A percentile compares a stretch with the other conserved stretches of the same genome.
phyloP scores from a whole-genome alignment of 2,113 vertebrate genomes.

The Asarcornis scutulata region DNA sequence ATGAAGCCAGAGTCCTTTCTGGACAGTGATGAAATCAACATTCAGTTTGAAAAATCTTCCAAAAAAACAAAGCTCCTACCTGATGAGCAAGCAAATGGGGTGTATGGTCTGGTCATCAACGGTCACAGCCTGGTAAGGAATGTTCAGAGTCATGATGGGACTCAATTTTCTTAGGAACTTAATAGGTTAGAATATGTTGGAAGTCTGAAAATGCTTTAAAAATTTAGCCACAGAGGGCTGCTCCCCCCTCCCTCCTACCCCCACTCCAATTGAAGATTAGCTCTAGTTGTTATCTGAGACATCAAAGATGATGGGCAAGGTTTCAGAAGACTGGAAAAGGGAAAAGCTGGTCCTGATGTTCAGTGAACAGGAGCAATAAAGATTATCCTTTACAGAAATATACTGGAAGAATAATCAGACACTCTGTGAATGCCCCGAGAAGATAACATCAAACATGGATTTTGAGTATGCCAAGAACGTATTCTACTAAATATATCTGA shows the following conservation, averaged over 20 bases:
- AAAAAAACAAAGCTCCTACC: conserved; percentile 50
- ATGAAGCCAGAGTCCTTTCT: conserved; percentile 82
- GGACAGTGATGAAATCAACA: conserved; percentile 67
- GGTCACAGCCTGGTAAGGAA: conserved; percentile 91
- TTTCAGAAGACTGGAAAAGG: neutral
- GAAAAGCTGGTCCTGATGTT: neutral
- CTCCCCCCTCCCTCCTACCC: too few relatives aligned
- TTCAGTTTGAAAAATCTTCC: conserved; percentile 67
- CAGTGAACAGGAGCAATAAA: neutral
- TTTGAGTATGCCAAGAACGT: neutral
- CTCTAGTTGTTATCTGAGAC: neutral
- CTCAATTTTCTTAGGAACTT: neutral
- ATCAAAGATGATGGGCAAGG: neutral
- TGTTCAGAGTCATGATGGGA: neutral
- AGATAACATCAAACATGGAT: neutral
- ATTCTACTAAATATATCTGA: neutral
- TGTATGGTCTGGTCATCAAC: conserved; percentile 89
- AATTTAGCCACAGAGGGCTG: neutral
- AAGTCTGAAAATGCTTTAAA: neutral
- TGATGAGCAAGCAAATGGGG: conserved; percentile 85
- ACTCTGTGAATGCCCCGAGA: neutral
- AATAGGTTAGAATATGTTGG: neutral
- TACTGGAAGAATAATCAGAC: neutral
- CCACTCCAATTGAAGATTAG: neutral
- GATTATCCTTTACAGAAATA: neutral